Base-by-base conservation (phyloP, 2,113 vertebrate species). In the Sciurus niger region DNA sequence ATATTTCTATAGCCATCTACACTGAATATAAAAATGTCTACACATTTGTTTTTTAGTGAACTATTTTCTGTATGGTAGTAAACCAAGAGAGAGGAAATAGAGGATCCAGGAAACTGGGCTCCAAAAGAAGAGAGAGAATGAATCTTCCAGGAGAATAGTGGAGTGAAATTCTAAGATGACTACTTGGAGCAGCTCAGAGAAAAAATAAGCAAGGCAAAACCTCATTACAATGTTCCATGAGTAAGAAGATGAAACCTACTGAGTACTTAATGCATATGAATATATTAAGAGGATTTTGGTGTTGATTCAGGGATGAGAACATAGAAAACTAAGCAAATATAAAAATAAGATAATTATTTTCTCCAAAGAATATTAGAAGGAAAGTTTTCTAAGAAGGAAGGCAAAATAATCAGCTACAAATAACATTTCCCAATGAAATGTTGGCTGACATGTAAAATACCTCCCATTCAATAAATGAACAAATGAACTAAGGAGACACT, bases 271-370 rank as follows among this genome's bases (percentile, higher is more conserved):
- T 5, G 2, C 40, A 65, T 8, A 55, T 67, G 58, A 89, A 43
- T 82, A 72, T 77, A 80, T 0, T 82, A n/a, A 92, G 51, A 72
- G 32, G 30, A 63, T 3, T 82, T 32, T 53, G 32, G 28, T 48
- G 83, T 82, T 80, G 68, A 94, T 85, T 87, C 76, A 68, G 67
- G 14, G 5, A 55, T 85, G 91, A 85, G 58, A 84, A 89, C 46
- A 85, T 65, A 94, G 84, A 92, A 80, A 76, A 85, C 85, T 53
- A 96, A 93, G 58, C 67, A 95, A 89, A 93, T 65, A 84, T 85
- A 53, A 79, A 86, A 92, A 94, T 11, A 77, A 92, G 48, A 82
- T 95, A 89, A 93, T 68, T 93, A 84, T 55, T 89, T 89, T 46
- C 60, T 92, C 79, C 28, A 51, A 85, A 68, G 70, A 94, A 94